phyloP scores from a whole-genome alignment of 2,888 invertebrate genomes.

The Lithosia quadra region DNA sequence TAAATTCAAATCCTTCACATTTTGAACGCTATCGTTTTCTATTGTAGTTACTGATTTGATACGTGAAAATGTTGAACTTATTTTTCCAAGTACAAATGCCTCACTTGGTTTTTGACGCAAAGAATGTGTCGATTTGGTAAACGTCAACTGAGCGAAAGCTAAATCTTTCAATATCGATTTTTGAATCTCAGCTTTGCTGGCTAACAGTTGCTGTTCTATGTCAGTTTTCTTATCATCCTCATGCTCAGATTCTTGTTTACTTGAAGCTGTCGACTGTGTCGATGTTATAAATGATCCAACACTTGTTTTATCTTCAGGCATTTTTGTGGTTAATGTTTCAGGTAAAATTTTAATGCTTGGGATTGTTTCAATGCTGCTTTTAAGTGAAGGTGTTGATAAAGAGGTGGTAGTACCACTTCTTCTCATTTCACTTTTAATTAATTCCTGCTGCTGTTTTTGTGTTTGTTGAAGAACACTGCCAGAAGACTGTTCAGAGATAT shows the following conservation, averaged over 20 bases:
- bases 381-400: constrained; percentile 55
- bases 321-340: constrained; percentile 48
- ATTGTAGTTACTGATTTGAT: background rate
- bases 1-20: background rate
- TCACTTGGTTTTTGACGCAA: background rate
- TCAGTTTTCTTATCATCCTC: constrained; percentile 59
- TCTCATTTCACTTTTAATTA: constrained; percentile 18
- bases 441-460: background rate
- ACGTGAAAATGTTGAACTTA: background rate
- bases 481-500: background rate
- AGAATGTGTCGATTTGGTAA: background rate
- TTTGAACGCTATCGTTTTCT: background rate
- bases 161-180: constrained; percentile 80
- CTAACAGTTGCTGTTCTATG: constrained; percentile 65
- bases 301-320: constrained; percentile 64
- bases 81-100: background rate
- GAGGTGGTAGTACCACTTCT: constrained; percentile 33
- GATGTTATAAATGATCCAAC: constrained; percentile 73
- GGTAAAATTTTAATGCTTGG: constrained; percentile 73
- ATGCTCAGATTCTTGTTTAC: constrained; percentile 26
- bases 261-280: constrained; percentile 59
- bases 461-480: background rate
- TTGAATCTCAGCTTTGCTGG: constrained; percentile 74
- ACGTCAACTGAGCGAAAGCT: constrained; percentile 55
- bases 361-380: constrained; percentile 71